Evolutionary conservation across 2,113 vertebrate genomes (phyloP).

Genomic region (Sebastes schlegelii): DNA sequence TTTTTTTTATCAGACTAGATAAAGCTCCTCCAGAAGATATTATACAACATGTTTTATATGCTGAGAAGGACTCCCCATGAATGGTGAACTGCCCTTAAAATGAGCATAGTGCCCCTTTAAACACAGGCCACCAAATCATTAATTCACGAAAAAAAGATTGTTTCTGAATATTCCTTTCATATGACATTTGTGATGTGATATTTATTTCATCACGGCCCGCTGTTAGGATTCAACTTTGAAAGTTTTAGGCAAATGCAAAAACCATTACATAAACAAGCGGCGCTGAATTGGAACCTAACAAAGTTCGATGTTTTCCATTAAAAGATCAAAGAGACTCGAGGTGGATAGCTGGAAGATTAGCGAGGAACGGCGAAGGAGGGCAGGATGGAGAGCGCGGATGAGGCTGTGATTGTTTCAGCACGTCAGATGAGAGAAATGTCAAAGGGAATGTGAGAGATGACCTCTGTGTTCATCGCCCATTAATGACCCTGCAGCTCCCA

Average conservation of each 20-base stretch:
- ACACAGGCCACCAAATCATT: background rate
- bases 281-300: constrained; percentile 7
- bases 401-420: constrained; percentile 66
- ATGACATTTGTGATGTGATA: background rate
- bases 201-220: background rate
- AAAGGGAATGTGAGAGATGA: constrained; percentile 80
- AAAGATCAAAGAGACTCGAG: constrained; percentile 46
- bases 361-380: constrained; percentile 22
- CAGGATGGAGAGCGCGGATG: constrained; percentile 25
- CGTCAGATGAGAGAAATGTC: constrained; percentile 77
- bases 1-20: background rate
- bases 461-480: constrained; percentile 78
- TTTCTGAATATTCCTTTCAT: background rate
- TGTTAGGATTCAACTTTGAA: background rate
- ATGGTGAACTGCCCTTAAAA: background rate
- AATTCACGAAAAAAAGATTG: background rate
- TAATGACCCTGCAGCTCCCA: constrained; percentile 79
- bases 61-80: background rate
- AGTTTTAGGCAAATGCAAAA: constrained; percentile 19
- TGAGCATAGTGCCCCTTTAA: background rate
- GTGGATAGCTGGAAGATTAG: constrained; percentile 64
- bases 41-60: background rate
- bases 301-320: constrained; percentile 60
- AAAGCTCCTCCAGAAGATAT: background rate
- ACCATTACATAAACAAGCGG: constrained; percentile 1